Base-by-base conservation (phyloP, 2,888 invertebrate species). In the Troilus luridus region DNA sequence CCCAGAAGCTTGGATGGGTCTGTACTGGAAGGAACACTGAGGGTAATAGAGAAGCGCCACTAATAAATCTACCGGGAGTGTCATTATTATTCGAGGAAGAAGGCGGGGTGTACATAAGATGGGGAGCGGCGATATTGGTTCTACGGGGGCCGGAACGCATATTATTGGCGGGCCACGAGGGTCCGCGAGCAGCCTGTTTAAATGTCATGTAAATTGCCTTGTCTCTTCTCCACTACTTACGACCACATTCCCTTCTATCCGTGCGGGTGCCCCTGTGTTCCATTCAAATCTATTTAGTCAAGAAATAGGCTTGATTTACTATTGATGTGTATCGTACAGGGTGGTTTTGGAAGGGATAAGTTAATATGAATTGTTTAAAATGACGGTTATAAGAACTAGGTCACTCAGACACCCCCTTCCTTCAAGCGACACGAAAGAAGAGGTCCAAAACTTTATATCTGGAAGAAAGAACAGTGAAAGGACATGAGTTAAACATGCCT, bases 61-160 rank as follows among this genome's bases (percentile, higher is more conserved):
- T 85, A 85, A 85, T 85, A 85, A 85, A 85, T 85, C 85, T 85
- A 12, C 56, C 0, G 85, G 21, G 85, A 58, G n/a, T 58, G 85
- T n/a, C 85, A 85, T 85, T 85, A 85, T 85, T 85, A 85, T 85
- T 85, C 85, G n/a, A 85, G 85, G n/a, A 85, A 56, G 56, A 58
- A 85, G 85, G n/a, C 56, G 41, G 85, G 3, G 85, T 85, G 85
- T 85, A 85, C 85, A 85, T 85, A 85, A 85, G 85, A 85, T 85
- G 85, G 85, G 85, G 56, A 85, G 85, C 11, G 21, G 85, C 11
- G 56, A 85, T 85, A 85, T 85, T 85, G 85, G 85, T 85, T 85
- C 14, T 56, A 56, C n/a, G 85, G 58, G 85, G 85, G 85, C 56
- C 56, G 85, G n/a, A 85, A 56, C 56, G 85, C 56, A 56, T 85